These are phyloP conservation scores for Melanerpes formicivorus DNA, from an alignment of 2,113 vertebrate genomes.

Conservation along the genomic window DNA sequence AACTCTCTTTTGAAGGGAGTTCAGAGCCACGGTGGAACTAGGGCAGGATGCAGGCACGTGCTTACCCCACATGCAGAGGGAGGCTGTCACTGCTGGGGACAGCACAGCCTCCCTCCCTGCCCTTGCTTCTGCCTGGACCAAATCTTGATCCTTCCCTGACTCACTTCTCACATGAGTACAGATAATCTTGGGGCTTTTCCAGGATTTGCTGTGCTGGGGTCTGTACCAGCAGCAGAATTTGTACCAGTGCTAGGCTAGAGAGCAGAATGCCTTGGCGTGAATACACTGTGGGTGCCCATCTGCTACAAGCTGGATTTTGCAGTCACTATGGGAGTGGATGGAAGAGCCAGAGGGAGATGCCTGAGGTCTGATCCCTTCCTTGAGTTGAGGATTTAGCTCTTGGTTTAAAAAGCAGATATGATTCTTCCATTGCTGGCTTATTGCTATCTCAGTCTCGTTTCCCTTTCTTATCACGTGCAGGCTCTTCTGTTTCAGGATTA, in stretches of 20 bases:
- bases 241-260: neutral
- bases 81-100: neutral
- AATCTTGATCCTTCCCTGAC: neutral
- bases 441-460: neutral
- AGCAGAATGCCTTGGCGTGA: neutral
- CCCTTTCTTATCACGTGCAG: constrained; percentile 28
- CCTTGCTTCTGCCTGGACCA: neutral
- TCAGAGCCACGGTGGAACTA: neutral
- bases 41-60: neutral
- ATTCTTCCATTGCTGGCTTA: neutral
- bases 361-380: neutral
- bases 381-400: neutral
- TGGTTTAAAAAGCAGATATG: neutral
- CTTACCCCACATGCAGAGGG: neutral
- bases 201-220: neutral
- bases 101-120: neutral
- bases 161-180: neutral
- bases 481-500: constrained; percentile 48
- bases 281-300: neutral
- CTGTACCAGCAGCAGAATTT: neutral
- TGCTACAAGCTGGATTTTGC: neutral
- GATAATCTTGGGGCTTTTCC: neutral
- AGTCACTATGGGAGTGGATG: neutral
- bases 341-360: neutral
- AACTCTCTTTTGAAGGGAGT: neutral